These are phyloP conservation scores for Cepphus grylle DNA, from an alignment of 2,113 vertebrate genomes.

Conservation along the genomic window DNA sequence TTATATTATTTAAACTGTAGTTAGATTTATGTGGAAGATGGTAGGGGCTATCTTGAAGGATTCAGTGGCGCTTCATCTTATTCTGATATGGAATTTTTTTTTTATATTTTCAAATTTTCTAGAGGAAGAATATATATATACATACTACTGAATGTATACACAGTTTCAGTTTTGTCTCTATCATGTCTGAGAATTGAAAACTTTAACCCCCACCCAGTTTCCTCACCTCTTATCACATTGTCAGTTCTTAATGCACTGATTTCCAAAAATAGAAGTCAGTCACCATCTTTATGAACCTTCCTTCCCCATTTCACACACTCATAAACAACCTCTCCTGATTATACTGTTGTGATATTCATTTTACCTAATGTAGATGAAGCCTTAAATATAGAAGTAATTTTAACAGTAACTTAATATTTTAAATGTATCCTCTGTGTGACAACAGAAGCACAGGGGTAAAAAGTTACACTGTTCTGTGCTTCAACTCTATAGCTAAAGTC, in stretches of 20 bases:
- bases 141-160: fast-evolving
- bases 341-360: neutral
- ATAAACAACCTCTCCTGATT: neutral
- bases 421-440: neutral
- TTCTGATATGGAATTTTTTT: neutral
- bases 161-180: neutral
- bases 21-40: neutral
- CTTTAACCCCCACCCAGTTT: neutral
- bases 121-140: neutral
- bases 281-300: neutral
- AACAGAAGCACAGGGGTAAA: neutral
- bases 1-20: neutral
- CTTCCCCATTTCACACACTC: neutral
- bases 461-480: neutral
- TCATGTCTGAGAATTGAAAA: neutral
- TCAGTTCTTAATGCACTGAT: neutral
- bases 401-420: neutral
- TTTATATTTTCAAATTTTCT: neutral
- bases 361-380: neutral
- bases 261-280: neutral
- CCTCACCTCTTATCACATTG: neutral
- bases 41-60: neutral
- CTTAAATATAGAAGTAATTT: neutral
- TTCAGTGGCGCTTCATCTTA: neutral
- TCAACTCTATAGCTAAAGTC: neutral